A percentile compares a stretch with the other conserved stretches of the same genome.
Evolutionary conservation across 2,113 vertebrate species (phyloP).

Genomic region (Paradoxurus hermaphroditus): DNA sequence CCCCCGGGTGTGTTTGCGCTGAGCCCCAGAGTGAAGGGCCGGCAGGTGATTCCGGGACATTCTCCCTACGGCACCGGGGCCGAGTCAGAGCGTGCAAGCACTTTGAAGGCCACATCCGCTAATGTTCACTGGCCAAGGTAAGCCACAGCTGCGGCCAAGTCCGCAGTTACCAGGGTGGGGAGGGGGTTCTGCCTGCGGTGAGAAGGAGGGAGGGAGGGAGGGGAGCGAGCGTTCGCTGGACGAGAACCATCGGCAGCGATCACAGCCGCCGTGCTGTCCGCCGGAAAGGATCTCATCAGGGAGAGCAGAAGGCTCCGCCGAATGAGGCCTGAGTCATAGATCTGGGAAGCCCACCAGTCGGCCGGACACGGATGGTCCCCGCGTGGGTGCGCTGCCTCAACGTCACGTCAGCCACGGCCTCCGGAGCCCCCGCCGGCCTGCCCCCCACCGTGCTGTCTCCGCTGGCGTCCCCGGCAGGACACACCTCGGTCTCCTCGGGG

Average conservation of each 20-base stretch:
- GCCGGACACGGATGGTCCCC: neutral
- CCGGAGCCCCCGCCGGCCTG: neutral
- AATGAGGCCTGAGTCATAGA: no score
- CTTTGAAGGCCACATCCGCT: neutral
- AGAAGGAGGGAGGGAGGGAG: neutral
- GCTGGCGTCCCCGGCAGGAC: neutral
- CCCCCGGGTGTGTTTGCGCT: neutral
- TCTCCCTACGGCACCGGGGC: neutral
- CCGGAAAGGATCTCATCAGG: neutral
- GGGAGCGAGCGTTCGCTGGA: neutral
- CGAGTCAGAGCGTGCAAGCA: neutral
- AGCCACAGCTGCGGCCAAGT: neutral
- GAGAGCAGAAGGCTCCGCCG: neutral
- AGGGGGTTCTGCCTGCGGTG: neutral
- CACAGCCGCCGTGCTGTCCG: accelerated
- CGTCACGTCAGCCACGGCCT: neutral
- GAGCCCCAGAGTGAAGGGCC: neutral
- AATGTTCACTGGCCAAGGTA: neutral
- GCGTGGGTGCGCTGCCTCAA: no score
- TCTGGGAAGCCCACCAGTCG: neutral
- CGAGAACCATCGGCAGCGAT: accelerated
- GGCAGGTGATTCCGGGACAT: accelerated
- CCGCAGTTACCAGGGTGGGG: no score
- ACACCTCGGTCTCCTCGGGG: neutral
- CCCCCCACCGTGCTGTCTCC: neutral